A percentile compares a stretch with the other conserved stretches of the same genome.
Conservation (phyloP, 2,113 vertebrate species). For the Grammatotria lemairii region DNA sequence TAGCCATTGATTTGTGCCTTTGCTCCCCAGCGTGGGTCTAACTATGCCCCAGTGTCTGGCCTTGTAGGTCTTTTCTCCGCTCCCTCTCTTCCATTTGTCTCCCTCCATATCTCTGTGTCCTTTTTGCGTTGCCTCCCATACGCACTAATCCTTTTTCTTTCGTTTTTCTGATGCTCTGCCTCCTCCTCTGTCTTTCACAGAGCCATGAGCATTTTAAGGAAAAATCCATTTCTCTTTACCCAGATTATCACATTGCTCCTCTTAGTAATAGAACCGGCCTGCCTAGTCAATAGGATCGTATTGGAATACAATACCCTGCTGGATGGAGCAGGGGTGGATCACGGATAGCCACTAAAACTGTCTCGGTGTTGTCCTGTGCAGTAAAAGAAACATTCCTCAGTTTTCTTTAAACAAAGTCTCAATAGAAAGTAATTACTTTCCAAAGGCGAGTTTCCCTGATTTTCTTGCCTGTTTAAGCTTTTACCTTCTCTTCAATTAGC, state of each 20-base stretch:
- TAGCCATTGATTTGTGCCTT: slow-evolving; percentile 4
- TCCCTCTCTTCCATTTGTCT: neutral
- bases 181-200: neutral
- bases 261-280: slow-evolving; percentile 33
- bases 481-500: neutral
- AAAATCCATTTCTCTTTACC: slow-evolving; percentile 52
- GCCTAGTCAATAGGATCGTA: slow-evolving; percentile 39
- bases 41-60: neutral
- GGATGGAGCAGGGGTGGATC: slow-evolving; percentile 22
- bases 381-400: slow-evolving; percentile 17
- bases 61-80: neutral
- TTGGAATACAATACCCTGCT: slow-evolving; percentile 40
- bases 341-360: slow-evolving; percentile 15
- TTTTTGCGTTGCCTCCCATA: neutral
- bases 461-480: neutral
- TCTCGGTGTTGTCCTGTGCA: neutral
- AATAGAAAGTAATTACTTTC: slow-evolving; percentile 9
- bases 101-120: neutral
- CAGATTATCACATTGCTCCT: slow-evolving; percentile 46
- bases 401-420: slow-evolving; percentile 8
- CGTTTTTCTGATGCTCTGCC: neutral
- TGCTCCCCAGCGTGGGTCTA: neutral
- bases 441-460: neutral
- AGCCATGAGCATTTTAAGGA: slow-evolving; percentile 12
- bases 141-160: neutral